Evolutionary conservation across 2,113 vertebrate species (phyloP), one percentile per base, ranked within the genome.

Genomic region (Zeus faber): DNA sequence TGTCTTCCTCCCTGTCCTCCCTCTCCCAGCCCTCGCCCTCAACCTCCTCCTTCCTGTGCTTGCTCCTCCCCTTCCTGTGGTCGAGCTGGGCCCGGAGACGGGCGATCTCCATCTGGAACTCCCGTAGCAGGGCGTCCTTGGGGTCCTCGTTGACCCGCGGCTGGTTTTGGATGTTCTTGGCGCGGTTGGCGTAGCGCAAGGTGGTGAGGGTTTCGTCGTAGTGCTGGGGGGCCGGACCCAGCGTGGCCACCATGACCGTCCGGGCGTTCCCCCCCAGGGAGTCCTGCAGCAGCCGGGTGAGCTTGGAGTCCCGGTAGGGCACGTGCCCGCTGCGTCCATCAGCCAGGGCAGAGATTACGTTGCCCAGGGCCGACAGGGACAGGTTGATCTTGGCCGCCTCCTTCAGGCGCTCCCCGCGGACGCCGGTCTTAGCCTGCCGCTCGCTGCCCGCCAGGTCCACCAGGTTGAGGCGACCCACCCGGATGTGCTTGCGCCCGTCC

Each of bases 381-480:
- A 99, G 93, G 81, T 99, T 99, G 85, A 99, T 99, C 82, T 98
- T 98, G 60, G 97, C 95, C 0, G 97, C 96, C 51, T 99, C 96
- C 55, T 96, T 97, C 14, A 97, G 91, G 23, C 95, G 91, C 54
- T 98, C 94, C 0, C 95, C 96, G 0, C 84, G 92, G 26, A 89
- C 83, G 0, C 92, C 93, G 0, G 89, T 92, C 54, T 98, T 99
- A 78, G 88, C 90, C 79, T 98, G 97, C 47, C 96, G 85, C 80
- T 98, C 97, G 0, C 97, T 98, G 31, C 97, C 97, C 0, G 97
- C 97, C 81, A 99, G 82, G 71, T 98, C 97, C 69, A 98, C 97
- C 57, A 99, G 86, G 82, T 98, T 98, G 76, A 99, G 93, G 63
- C 96, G 96, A 21, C 97, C 97, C 0, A 98, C 96, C 0, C 94